Percentiles rank a stretch among this genome's conserved stretches.
Evolutionary conservation across 2,797 vertebrate species (phyloP).

Genomic region (Intellagama lesueurii): DNA sequence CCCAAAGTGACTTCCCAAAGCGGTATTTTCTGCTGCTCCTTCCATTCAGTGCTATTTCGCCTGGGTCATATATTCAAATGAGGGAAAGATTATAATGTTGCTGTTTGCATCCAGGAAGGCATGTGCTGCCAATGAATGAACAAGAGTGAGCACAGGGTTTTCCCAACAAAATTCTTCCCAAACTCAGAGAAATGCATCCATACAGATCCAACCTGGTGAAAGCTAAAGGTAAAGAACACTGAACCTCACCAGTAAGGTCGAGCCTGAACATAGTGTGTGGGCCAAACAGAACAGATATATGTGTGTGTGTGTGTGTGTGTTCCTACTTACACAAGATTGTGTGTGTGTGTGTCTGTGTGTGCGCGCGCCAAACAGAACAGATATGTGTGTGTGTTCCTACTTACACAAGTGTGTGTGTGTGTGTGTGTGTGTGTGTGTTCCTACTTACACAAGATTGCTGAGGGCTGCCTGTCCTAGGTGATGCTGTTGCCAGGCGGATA

Average conservation of each 20-base stretch:
- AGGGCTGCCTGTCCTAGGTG: constrained; percentile 94
- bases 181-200: neutral
- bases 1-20: neutral
- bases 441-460: constrained; percentile 98
- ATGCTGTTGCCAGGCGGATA: constrained; percentile 99
- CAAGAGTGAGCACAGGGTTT: neutral
- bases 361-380: too few relatives aligned
- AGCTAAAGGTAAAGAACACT: accelerated
- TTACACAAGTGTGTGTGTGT: too few relatives aligned
- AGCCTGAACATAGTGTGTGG: constrained; percentile 42
- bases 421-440: neutral
- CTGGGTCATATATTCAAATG: neutral
- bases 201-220: neutral
- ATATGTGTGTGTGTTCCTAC: too few relatives aligned
- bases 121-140: neutral
- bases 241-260: neutral
- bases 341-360: too few relatives aligned
- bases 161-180: neutral
- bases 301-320: too few relatives aligned
- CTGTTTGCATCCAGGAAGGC: neutral
- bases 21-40: neutral
- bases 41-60: neutral
- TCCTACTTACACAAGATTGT: too few relatives aligned
- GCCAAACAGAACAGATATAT: constrained; percentile 22
- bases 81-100: neutral